Conservation (phyloP, 1,140 invertebrate genomes). For the Wasmannia auropunctata region DNA sequence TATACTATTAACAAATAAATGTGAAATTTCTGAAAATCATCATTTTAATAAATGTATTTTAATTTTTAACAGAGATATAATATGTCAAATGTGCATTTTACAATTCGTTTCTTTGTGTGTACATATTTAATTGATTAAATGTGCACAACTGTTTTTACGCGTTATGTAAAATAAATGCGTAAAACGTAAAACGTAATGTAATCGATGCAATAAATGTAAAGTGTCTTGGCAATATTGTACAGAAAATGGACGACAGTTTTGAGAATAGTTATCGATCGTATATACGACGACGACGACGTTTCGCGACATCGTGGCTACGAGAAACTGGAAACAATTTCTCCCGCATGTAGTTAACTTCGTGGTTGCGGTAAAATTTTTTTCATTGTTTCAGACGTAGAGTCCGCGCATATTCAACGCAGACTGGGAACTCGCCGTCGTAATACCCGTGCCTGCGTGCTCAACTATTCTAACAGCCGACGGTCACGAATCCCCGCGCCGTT, state of each 20-base stretch:
- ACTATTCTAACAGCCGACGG: slow-evolving; percentile 72
- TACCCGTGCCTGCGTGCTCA: slow-evolving; percentile 58
- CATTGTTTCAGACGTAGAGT: slow-evolving; percentile 23
- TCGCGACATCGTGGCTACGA: neutral
- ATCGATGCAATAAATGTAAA: neutral
- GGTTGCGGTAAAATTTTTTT: slow-evolving; percentile 51
- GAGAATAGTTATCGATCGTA: slow-evolving; percentile 14
- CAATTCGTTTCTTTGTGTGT: neutral
- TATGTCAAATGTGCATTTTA: neutral
- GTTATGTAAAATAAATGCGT: too few species aligned
- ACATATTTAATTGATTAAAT: neutral
- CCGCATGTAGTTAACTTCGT: slow-evolving; percentile 42
- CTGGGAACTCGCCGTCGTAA: slow-evolving; percentile 55
- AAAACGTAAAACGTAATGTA: slow-evolving; percentile 41
- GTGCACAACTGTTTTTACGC: neutral
- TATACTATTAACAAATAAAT: neutral
- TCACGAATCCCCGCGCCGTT: slow-evolving; percentile 74
- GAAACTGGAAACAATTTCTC: slow-evolving; percentile 58
- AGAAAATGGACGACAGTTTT: neutral
- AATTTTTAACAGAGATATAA: neutral
- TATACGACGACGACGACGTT: neutral
- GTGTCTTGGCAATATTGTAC: slow-evolving; percentile 23
- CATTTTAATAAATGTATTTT: neutral
- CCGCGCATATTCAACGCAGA: slow-evolving; percentile 44
- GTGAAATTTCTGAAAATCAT: neutral